Percentiles rank a stretch among this genome's conserved stretches.
phyloP scores from a whole-genome alignment of 2,888 invertebrate genomes.

The Gymnosoma rotundatum region DNA sequence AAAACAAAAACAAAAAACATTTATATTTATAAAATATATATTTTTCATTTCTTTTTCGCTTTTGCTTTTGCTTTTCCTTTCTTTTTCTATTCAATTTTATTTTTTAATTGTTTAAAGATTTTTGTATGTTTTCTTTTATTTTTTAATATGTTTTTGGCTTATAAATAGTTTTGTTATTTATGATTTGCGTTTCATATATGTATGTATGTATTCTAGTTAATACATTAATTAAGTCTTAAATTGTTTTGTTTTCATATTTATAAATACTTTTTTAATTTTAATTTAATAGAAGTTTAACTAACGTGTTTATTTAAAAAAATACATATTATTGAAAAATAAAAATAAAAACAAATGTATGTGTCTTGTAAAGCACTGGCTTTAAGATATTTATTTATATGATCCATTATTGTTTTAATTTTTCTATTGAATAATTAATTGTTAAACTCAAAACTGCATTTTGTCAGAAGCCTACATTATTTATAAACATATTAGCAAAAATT shows the following conservation, averaged over 20 bases:
- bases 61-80: slow-evolving; percentile 5
- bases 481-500: slow-evolving; percentile 69
- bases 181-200: slow-evolving; percentile 41
- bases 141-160: slow-evolving; percentile 9
- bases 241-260: slow-evolving; percentile 40
- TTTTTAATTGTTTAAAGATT: not conserved
- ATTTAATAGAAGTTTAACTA: slow-evolving; percentile 30
- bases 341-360: slow-evolving; percentile 49
- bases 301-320: slow-evolving; percentile 46
- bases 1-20: not conserved
- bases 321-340: not conserved
- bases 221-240: slow-evolving; percentile 27
- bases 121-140: not conserved
- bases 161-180: slow-evolving; percentile 29
- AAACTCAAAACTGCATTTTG: slow-evolving; percentile 68
- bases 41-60: not conserved
- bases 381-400: slow-evolving; percentile 50
- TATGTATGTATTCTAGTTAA: slow-evolving; percentile 30
- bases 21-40: slow-evolving; percentile 17
- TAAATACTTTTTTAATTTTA: slow-evolving; percentile 25
- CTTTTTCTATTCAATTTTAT: not conserved
- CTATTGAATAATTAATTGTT: slow-evolving; percentile 66
- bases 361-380: slow-evolving; percentile 70
- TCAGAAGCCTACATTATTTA: slow-evolving; percentile 71
- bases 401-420: slow-evolving; percentile 55